Evolutionary conservation across 2,888 invertebrate genomes (phyloP).

Genomic region (Danaus chrysippus): DNA sequence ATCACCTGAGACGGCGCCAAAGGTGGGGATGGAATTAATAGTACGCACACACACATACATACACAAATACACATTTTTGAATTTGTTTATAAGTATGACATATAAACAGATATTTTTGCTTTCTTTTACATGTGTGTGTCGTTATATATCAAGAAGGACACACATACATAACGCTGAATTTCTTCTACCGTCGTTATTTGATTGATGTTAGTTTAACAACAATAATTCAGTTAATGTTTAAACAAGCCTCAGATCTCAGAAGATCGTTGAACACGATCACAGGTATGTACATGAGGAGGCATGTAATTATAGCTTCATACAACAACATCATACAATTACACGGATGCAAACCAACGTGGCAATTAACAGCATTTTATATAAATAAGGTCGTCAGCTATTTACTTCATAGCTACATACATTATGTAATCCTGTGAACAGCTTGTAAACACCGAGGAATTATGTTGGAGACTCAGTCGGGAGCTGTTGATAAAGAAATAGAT

Average conservation of each 20-base stretch:
- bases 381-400: conserved; percentile 10
- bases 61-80: no score
- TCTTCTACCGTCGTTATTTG: no score
- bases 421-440: conserved; percentile 9
- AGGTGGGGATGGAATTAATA: no score
- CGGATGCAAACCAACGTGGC: conserved; percentile 1
- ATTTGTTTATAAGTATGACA: background rate
- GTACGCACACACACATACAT: no score
- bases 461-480: no score
- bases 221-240: no score
- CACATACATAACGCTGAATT: no score
- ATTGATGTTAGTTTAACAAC: no score
- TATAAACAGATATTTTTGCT: no score
- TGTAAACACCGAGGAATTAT: background rate
- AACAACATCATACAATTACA: conserved; percentile 6
- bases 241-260: background rate
- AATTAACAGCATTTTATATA: conserved; percentile 9
- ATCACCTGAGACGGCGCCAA: background rate
- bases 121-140: no score
- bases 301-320: conserved; percentile 2
- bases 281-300: conserved; percentile 4
- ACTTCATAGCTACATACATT: conserved; percentile 11
- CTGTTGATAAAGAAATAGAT: no score
- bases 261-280: background rate
- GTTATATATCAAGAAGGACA: no score